Conservation (phyloP, 2,888 invertebrate species). For the Zhengitettix transpicula region DNA sequence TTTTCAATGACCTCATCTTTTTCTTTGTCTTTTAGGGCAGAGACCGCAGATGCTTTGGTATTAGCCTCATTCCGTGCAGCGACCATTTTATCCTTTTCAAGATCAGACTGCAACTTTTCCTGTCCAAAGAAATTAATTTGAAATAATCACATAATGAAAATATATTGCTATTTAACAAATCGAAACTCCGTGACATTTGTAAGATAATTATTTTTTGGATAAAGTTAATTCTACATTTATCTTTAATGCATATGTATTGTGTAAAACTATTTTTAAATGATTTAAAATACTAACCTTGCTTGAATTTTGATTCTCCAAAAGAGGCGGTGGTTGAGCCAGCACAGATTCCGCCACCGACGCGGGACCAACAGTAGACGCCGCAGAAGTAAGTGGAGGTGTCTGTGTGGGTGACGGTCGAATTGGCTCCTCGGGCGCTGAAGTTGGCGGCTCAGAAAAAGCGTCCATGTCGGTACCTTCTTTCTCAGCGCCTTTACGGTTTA, state of each 20-base stretch:
- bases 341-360: conserved; percentile 10
- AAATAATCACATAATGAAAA: no score
- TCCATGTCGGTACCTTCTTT: conserved; percentile 45
- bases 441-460: conserved; percentile 28
- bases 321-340: conserved; percentile 16
- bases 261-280: no score
- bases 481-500: conserved; percentile 37
- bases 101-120: conserved; percentile 19
- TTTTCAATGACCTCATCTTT: conserved; percentile 16
- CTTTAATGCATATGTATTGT: no score
- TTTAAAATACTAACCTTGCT: no score
- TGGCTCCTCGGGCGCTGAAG: conserved; percentile 20
- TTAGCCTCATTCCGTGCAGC: conserved; percentile 29
- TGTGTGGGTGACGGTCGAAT: conserved; percentile 13
- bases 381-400: background rate
- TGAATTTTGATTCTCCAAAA: no score
- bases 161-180: no score
- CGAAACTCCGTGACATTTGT: no score
- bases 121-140: no score
- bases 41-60: conserved; percentile 20
- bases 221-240: no score
- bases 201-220: no score
- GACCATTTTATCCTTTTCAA: conserved; percentile 22
- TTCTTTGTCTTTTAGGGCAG: conserved; percentile 14
- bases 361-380: conserved; percentile 1